Evolutionary conservation across 2,797 vertebrate species (phyloP).

Genomic region (Menidia menidia): DNA sequence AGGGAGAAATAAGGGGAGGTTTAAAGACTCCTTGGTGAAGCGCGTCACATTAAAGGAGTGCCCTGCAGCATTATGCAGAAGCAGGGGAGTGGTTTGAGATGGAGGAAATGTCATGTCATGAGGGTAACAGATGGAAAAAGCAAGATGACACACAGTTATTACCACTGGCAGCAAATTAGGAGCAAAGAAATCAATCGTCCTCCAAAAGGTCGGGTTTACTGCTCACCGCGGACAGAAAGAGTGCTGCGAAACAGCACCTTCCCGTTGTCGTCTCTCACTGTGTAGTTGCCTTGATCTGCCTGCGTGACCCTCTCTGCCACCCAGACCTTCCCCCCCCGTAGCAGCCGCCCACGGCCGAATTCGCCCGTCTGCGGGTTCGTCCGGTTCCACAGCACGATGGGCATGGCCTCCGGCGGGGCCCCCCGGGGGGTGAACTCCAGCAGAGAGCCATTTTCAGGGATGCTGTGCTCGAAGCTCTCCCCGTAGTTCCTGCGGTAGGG

Average conservation of each 20-base stretch:
- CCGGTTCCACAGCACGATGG: slow-evolving; percentile 76
- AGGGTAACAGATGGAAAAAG: slow-evolving; percentile 15
- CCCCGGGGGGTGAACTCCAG: slow-evolving; percentile 73
- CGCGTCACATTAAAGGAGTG: slow-evolving; percentile 75
- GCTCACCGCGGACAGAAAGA: slow-evolving; percentile 78
- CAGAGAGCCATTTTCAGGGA: slow-evolving; percentile 63
- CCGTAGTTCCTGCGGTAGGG: slow-evolving; percentile 70
- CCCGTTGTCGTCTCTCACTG: slow-evolving; percentile 59
- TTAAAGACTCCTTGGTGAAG: slow-evolving; percentile 75
- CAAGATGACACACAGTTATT: slow-evolving; percentile 45
- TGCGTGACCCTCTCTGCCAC: slow-evolving; percentile 73
- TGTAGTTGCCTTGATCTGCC: slow-evolving; percentile 82
- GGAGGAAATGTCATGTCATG: slow-evolving; percentile 22
- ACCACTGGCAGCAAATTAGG: slow-evolving; percentile 6
- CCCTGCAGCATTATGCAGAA: slow-evolving; percentile 53
- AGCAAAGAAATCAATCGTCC: slow-evolving; percentile 9
- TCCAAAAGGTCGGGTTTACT: slow-evolving; percentile 9
- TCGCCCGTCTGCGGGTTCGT: slow-evolving; percentile 51
- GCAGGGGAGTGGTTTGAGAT: slow-evolving; percentile 13
- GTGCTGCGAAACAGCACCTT: slow-evolving; percentile 68
- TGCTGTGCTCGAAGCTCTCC: slow-evolving; percentile 67
- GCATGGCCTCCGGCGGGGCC: slow-evolving; percentile 54
- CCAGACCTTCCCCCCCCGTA: slow-evolving; percentile 67
- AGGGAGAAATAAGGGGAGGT: slow-evolving; percentile 77
- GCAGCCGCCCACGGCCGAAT: slow-evolving; percentile 56